Evolutionary conservation across 2,113 vertebrate species (phyloP), one percentile per base, ranked within the genome.

Genomic region (Anoplopoma fimbria): DNA sequence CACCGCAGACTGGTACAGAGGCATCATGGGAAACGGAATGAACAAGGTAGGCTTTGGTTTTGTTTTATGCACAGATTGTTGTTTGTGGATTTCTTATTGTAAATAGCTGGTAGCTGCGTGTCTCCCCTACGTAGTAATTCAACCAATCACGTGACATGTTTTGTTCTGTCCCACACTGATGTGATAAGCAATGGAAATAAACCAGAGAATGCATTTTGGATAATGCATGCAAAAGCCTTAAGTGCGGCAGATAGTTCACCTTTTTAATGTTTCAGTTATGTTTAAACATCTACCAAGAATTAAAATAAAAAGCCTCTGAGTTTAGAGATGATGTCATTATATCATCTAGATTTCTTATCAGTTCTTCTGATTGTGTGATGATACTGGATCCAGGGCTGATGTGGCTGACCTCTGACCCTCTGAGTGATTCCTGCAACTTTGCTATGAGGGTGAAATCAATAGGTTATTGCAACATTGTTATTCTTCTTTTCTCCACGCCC

Each of bases 1-100:
- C 40, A 15, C 29, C 73, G 57, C 9, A 70, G 25, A 61, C 67
- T 17, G 74, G 1, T 45, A 55, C 64, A 21, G 12, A 29, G 9
- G 58, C 73, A 76, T 9, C 87, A 95, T 95, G 95, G 95, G 95
- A 5, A 95, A 95, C 80, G 94, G 94, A 75, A 95, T 95, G 95
- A 95, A 94, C 69, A 95, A 95, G 95, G 95, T 95, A 86, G 17
- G 77, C 29, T 33, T 17, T 64, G 15, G 1, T 53, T 58, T 58
- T 40, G 14, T 25, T 36, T 15, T 0, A 40, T 10, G 33, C 27
- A 2, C 3, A 4, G 9, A 42, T 23, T n/a, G 6, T 19, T n/a
- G 27, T 34, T 9, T 1, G 2, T 9, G 21, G 3, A 0, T 42
- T n/a, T 36, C 68, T 53, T 38, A 34, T 55, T 34, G n/a, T 65